A percentile compares a stretch with the other conserved stretches of the same genome.
Conservation (phyloP, 2,797 vertebrate species). For the Hapalemur alaotrensis region DNA sequence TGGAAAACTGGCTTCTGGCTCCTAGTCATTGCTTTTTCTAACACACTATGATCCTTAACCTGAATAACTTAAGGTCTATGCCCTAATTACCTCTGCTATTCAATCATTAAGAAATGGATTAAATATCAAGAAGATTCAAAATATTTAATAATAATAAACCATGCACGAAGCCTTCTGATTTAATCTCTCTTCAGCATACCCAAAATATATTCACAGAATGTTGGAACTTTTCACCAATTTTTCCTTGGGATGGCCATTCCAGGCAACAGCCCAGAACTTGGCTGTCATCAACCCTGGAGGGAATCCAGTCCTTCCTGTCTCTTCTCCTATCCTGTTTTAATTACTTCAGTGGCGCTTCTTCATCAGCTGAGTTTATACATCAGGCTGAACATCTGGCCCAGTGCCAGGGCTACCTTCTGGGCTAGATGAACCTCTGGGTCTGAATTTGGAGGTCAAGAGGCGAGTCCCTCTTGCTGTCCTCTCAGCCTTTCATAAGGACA, state of each 20-base stretch:
- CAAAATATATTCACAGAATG: conserved; percentile 46
- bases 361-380: conserved; percentile 51
- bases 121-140: not conserved
- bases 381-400: conserved; percentile 41
- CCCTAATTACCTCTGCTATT: not conserved
- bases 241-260: conserved; percentile 66
- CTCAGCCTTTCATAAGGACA: conserved; percentile 70
- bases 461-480: conserved; percentile 46
- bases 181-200: not conserved
- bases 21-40: not conserved
- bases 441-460: conserved; percentile 49
- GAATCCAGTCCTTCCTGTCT: conserved; percentile 55
- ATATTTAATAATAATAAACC: not conserved
- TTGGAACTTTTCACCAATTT: conserved; percentile 75
- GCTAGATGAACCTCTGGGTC: conserved; percentile 6
- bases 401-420: conserved; percentile 15
- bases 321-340: conserved; percentile 61
- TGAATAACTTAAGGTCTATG: not conserved
- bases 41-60: not conserved
- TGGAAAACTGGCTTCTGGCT: not conserved
- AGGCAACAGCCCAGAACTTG: conserved; percentile 57
- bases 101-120: not conserved
- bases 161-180: not conserved
- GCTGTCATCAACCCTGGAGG: not conserved
- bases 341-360: conserved; percentile 74